Evolutionary conservation across 2,888 invertebrate genomes (phyloP).

Genomic region (Podabrus alpinus): DNA sequence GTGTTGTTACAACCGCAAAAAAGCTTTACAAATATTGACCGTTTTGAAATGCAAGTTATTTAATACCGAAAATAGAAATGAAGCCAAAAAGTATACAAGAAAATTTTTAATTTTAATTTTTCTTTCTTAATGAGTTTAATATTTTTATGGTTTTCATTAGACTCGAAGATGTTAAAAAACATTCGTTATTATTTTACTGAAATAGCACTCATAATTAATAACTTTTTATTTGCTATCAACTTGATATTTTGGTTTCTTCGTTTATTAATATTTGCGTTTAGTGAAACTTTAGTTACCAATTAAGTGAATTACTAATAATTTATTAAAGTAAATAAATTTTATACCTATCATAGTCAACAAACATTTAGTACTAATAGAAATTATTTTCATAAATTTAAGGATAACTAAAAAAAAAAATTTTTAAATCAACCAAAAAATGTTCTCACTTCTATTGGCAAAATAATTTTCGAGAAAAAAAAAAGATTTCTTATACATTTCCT

Average conservation of each 20-base stretch:
- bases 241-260: not conserved
- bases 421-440: too few relatives aligned
- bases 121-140: conserved; percentile 6
- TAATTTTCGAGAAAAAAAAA: too few relatives aligned
- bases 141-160: conserved; percentile 2
- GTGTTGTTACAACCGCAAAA: conserved; percentile 1
- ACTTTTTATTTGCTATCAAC: not conserved
- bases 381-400: not conserved
- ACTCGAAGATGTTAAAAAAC: not conserved
- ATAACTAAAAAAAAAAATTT: not conserved
- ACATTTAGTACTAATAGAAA: not conserved
- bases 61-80: not conserved
- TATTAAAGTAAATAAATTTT: not conserved
- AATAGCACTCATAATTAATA: not conserved
- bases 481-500: not conserved
- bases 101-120: conserved; percentile 8
- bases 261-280: not conserved
- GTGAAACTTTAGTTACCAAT: not conserved
- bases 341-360: not conserved
- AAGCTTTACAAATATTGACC: not conserved
- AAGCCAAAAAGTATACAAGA: not conserved
- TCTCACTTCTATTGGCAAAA: too few relatives aligned
- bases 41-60: not conserved
- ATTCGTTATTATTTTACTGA: not conserved
- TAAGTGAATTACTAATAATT: not conserved